phyloP scores from a whole-genome alignment of 2,113 vertebrate genomes.

The zebrafish (Danio rerio) region DNA sequence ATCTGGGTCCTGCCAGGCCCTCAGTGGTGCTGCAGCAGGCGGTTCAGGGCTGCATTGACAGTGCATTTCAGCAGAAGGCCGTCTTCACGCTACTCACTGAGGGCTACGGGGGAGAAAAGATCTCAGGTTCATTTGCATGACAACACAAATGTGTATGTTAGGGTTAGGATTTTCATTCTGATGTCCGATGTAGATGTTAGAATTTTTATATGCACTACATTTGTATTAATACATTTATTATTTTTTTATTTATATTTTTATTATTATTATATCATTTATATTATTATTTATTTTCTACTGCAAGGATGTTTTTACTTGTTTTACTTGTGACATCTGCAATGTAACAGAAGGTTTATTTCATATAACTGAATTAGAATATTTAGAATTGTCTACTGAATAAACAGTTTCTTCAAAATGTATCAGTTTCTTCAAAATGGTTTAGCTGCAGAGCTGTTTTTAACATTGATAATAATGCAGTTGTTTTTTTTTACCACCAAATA shows the following conservation, averaged over 20 bases:
- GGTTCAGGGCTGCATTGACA: slow-evolving; percentile 96
- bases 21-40: slow-evolving; percentile 90
- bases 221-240: neutral
- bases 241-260: no score
- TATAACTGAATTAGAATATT: neutral
- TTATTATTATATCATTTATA: no score
- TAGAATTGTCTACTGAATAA: no score
- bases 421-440: neutral
- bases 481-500: neutral
- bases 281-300: neutral
- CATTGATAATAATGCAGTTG: neutral
- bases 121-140: slow-evolving; percentile 66
- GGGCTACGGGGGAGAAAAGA: slow-evolving; percentile 92
- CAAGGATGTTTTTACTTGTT: neutral
- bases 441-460: neutral
- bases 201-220: neutral
- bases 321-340: neutral
- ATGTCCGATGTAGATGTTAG: neutral
- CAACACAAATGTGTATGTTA: neutral
- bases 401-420: neutral
- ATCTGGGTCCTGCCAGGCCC: slow-evolving; percentile 89
- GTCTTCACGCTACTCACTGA: slow-evolving; percentile 86
- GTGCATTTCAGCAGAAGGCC: slow-evolving; percentile 90
- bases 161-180: neutral
- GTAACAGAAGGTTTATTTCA: neutral